Conservation (phyloP, 1,140 invertebrate species). For the Argopecten irradians region DNA sequence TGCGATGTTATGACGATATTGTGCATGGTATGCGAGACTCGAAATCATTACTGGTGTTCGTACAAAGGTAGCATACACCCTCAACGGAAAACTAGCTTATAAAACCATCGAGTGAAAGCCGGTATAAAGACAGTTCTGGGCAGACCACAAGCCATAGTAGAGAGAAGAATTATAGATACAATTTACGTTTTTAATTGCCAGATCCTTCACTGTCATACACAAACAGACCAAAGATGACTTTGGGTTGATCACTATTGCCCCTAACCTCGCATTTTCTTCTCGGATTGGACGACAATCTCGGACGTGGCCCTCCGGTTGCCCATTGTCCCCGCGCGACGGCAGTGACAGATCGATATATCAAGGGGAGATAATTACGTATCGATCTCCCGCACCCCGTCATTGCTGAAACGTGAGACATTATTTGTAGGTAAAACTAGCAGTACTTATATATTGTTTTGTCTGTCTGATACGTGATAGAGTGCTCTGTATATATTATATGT, state of each 20-base stretch:
- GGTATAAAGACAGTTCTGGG: not conserved
- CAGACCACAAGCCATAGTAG: not conserved
- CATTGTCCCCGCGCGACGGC: not conserved
- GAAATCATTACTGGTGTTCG: no score
- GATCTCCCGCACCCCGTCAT: not conserved
- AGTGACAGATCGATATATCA: not conserved
- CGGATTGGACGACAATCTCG: not conserved
- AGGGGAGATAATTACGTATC: not conserved
- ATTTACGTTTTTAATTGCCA: not conserved
- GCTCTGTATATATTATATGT: slow-evolving; percentile 11
- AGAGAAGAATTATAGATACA: not conserved
- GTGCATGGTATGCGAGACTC: no score
- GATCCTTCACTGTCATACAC: not conserved
- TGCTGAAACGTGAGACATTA: not conserved
- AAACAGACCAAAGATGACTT: not conserved
- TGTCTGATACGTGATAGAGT: not conserved
- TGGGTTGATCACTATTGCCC: not conserved
- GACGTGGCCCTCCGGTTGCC: slow-evolving; percentile 1
- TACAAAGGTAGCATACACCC: not conserved
- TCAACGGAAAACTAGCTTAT: not conserved
- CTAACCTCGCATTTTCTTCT: slow-evolving; percentile 17
- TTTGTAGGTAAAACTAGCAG: not conserved
- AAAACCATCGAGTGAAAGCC: not conserved
- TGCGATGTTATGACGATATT: no score
- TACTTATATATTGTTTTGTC: not conserved